Base-by-base conservation (phyloP, 2,888 invertebrate genomes). In the Gerosis bhagava region DNA sequence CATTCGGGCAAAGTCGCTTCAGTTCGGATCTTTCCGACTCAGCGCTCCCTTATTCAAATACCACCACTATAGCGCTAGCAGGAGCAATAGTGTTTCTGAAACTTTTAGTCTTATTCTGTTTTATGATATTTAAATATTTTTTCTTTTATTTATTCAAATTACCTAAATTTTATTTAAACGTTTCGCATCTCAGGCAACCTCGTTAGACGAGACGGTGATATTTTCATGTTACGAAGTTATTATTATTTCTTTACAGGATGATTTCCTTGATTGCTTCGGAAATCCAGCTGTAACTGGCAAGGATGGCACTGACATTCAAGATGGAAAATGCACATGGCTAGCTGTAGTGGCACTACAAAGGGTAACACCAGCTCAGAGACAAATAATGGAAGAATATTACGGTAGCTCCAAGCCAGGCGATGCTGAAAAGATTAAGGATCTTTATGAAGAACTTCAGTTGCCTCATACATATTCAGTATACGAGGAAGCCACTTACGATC, bases 311-410 rank as follows among this genome's bases (percentile, higher is more conserved):
- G 98, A 99, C 71, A 98, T 99, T 60, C 92, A 95, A 80, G 97
- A 98, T 61, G 98, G 98, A 21, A 99, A 98, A 83, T 99, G 98
- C 80, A 94, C 97, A 0, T 99, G 99, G 99, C 84, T 98, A 21
- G 93, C 96, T 1, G 96, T 98, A 1, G 94, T 96, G 1, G 98
- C 98, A 6, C 84, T 98, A 51, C 95, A 97, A 74, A 90, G 94
- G 43, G 95, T 94, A 0, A 92, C 91, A 32, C 89, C 92, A 0
- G 83, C 91, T 3, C 96, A 97, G 67, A 91, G 90, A 55, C 90
- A 92, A 65, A 86, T 95, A 17, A 91, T 97, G 88, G 90, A 93
- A 66, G 92, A 95, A 51, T 93, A 94, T 73, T 97, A 97, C 66
- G 97, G 96, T 7, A 82, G 86, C 32, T 74, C 89, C 40, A 93